Evolutionary conservation across 1,140 invertebrate genomes (phyloP), one percentile per base, ranked within the genome.

Genomic region (Drosophila hydei): DNA sequence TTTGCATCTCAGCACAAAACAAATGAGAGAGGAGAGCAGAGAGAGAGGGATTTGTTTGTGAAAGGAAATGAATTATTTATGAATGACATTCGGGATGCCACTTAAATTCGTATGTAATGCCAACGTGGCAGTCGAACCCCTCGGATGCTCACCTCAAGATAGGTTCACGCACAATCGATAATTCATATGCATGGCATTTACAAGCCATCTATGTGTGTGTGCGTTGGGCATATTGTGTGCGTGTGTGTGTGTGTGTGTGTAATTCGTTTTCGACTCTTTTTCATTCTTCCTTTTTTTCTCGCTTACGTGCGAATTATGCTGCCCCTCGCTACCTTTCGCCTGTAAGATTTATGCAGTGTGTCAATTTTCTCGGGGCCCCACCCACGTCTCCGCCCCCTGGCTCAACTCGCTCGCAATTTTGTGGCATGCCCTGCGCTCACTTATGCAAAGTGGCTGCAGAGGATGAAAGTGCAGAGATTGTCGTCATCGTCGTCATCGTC

Each of bases 111-210:
- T 80, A 75, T 85, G 81, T 85, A 87, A 84, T 84, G 67, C 65
- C 65, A 85, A 76, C 74, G 77, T 59, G 62, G 60, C 38, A 7
- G 38, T 8, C 38, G n/a, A 6, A 63, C 55, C 72, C 50, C 63
- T 72, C 69, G 4, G 30, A 40, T 54, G 36, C n/a, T 16, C 18
- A 36, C 16, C 27, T 60, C 23, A 40, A 42, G 73, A 71, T 60
- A 25, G 55, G 62, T 68, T 65, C 71, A 87, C 81, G 75, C 83
- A 87, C 81, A 77, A 81, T 87, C 83, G 78, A 88, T 88, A 81
- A 88, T 87, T 88, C 81, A 87, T 87, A 87, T 77, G 77, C 69
- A 85, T 67, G 59, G 58, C 47, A 55, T 63, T 63, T 45, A 33
- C 30, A 33, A 33, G 11, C 30, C 47, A 5, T 36, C 9, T 6